These are phyloP conservation scores for Hypselothyrea guttata DNA, from an alignment of 2,888 invertebrate species.

Conservation along the genomic window DNA sequence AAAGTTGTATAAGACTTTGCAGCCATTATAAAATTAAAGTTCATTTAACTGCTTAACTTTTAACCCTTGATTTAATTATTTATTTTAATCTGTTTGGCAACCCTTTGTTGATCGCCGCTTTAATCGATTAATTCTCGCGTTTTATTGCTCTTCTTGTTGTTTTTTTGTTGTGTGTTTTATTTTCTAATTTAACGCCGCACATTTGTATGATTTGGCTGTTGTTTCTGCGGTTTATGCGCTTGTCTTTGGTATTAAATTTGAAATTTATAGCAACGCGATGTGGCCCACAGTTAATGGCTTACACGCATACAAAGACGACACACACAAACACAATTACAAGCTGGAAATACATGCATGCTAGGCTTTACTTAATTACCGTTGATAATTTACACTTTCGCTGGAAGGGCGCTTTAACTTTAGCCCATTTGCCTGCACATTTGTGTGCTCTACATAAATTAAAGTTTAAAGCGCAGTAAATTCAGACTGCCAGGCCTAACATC, in stretches of 20 bases:
- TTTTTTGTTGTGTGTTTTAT: too few relatives aligned
- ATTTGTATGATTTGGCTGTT: slow-evolving; percentile 29
- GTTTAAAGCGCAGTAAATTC: slow-evolving; percentile 72
- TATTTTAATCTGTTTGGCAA: slow-evolving; percentile 2
- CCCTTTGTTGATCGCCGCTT: slow-evolving; percentile 16
- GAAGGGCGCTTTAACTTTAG: slow-evolving; percentile 51
- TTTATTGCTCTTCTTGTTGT: slow-evolving; percentile 27
- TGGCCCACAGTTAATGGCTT: slow-evolving; percentile 51
- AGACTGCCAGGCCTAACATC: slow-evolving; percentile 9
- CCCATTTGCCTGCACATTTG: slow-evolving; percentile 37
- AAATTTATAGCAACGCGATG: slow-evolving; percentile 63
- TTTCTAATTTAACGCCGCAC: slow-evolving; percentile 14
- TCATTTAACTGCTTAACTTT: too few relatives aligned
- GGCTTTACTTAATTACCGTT: slow-evolving; percentile 71
- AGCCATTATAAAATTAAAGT: neutral
- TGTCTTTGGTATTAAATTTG: slow-evolving; percentile 63
- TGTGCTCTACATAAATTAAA: slow-evolving; percentile 69
- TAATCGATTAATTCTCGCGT: slow-evolving; percentile 18
- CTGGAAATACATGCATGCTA: slow-evolving; percentile 28
- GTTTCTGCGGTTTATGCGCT: slow-evolving; percentile 39
- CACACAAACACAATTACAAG: slow-evolving; percentile 4
- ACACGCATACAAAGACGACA: slow-evolving; percentile 17
- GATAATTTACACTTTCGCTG: slow-evolving; percentile 74
- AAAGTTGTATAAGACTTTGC: neutral
- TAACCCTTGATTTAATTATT: slow-evolving; percentile 1